Percentiles rank a stretch among this genome's conserved stretches.
These are phyloP conservation scores for Gymnoscopelus braueri DNA, from an alignment of 2,797 vertebrate species.

Conservation along the genomic window DNA sequence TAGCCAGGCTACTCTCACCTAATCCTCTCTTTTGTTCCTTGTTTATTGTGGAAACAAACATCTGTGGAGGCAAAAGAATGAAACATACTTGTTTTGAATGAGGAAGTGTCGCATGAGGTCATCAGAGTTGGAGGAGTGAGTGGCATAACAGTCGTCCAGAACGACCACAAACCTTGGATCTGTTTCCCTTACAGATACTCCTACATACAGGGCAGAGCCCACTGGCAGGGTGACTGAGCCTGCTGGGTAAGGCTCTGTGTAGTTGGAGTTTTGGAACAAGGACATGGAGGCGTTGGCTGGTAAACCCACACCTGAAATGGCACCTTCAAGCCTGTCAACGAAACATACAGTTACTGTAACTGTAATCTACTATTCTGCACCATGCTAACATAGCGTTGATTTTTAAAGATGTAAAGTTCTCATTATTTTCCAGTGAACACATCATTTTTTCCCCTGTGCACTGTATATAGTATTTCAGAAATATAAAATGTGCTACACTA, in stretches of 20 bases:
- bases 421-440: too few species aligned
- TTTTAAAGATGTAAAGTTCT: too few species aligned
- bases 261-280: too few species aligned
- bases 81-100: constrained; percentile 50
- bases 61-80: not conserved
- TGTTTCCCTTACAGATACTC: constrained; percentile 49
- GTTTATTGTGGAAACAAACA: too few species aligned
- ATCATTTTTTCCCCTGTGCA: too few species aligned
- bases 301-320: constrained; percentile 39
- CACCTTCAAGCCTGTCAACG: constrained; percentile 43
- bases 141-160: constrained; percentile 72
- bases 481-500: not conserved
- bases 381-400: too few species aligned
- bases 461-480: too few species aligned
- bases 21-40: too few species aligned
- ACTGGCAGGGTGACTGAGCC: constrained; percentile 13
- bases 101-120: constrained; percentile 57
- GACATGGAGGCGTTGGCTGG: constrained; percentile 20
- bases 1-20: too few species aligned
- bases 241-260: constrained; percentile 22
- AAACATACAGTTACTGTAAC: too few species aligned
- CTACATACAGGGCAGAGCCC: constrained; percentile 63
- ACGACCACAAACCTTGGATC: constrained; percentile 57
- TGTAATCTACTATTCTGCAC: not conserved
- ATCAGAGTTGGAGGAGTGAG: constrained; percentile 30